Evolutionary conservation across 2,113 vertebrate species (phyloP), one percentile per base, ranked within the genome.

Genomic region (Dermatemys mawii): DNA sequence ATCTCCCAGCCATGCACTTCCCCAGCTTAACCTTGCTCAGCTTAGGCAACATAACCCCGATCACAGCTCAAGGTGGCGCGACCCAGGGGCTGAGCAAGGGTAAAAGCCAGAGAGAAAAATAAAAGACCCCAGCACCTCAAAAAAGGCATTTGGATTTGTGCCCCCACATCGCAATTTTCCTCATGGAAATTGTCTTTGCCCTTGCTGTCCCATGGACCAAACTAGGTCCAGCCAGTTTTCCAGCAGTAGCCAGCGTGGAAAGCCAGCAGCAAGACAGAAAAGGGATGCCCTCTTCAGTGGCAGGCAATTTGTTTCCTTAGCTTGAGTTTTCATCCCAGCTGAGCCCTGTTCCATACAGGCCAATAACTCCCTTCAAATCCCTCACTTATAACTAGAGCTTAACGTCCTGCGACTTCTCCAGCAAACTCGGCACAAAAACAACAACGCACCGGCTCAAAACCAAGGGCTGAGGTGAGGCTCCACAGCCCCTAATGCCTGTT

Each of bases 291-390:
- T 48, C 54, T 26, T 48, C 0, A 0, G 21, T 2, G 55, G 80
- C 76, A 83, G 80, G 57, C 87, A 90, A 38, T 50, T 86, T 17
- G 1, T 87, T 90, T 88, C 53, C 85, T 81, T 53, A 83, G 86
- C 53, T 83, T 2, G 0, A 1, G 46, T 51, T 84, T 53, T 91
- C 11, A 1, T 87, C 91, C 89, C 86, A 79, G 75, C 87, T 94
- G 84, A 90, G 80, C 83, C 85, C 44, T 27, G 84, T 94, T 91
- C 90, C 46, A 8, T 82, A 79, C 80, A 91, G 75, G 48, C 93
- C 97, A 96, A 79, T 85, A 97, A 92, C 87, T 60, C 81, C 78
- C 54, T 86, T 82, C 81, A 93, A 96, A 97, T 96, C 94, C 84
- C 75, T 86, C 0, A 3, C 67, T 92, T 85, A 97, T 55, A 97